phyloP scores from a whole-genome alignment of 2,797 vertebrate genomes.

The Micrastur ruficollis region DNA sequence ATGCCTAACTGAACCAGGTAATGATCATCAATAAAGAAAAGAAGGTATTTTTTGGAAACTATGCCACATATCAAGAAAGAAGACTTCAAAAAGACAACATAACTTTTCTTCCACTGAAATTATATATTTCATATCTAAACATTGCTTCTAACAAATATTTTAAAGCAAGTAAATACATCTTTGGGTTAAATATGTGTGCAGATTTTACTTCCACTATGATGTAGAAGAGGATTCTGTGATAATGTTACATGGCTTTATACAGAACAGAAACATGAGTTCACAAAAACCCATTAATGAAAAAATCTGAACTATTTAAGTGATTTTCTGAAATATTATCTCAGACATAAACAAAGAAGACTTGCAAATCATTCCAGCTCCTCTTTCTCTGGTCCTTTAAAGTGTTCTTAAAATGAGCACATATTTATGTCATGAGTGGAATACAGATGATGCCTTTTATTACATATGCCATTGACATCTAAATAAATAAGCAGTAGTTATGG shows the following conservation, averaged over 20 bases:
- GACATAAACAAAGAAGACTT: neutral
- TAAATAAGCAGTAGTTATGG: neutral
- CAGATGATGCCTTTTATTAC: neutral
- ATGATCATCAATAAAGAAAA: neutral
- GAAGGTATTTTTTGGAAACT: neutral
- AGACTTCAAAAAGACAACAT: neutral
- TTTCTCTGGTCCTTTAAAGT: neutral
- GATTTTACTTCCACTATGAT: neutral
- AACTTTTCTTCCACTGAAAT: neutral
- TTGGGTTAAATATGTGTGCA: neutral
- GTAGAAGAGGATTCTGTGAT: neutral
- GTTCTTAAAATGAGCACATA: neutral
- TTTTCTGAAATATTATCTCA: neutral
- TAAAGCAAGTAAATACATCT: neutral
- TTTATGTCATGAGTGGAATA: neutral
- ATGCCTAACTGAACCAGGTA: neutral
- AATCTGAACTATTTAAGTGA: neutral
- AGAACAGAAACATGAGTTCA: neutral
- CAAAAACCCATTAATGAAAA: neutral
- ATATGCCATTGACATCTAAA: neutral
- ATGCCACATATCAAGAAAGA: neutral
- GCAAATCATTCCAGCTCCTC: neutral
- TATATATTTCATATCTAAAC: neutral
- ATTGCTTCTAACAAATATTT: neutral
- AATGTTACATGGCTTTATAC: neutral